Evolutionary conservation across 2,888 invertebrate species (phyloP), one percentile per base, ranked within the genome.

Genomic region (Mellilla xanthometata): DNA sequence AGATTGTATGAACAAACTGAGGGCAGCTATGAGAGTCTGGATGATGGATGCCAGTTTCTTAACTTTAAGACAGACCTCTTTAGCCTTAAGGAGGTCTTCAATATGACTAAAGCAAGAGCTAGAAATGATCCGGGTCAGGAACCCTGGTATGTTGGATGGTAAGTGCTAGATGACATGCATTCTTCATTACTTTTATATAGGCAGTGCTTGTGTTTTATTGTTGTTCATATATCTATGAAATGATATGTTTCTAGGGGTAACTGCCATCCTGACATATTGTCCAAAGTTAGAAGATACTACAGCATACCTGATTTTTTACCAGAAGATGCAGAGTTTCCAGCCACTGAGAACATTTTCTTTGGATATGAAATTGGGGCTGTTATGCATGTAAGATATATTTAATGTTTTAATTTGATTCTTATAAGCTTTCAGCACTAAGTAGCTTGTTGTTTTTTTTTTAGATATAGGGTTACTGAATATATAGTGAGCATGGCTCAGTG

Each of bases 101-200:
- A 90, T 49, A 95, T 96, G 95, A 91, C 93, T 3, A 80, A 91
- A 31, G 90, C 90, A 38, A 91, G 95, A 66, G 92, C 93, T 3
- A 82, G 75, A 15, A 92, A 93, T 78, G 83, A 90, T 24, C 87
- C 87, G 8, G 92, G 93, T 1, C 90, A 93, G 61, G 84, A 91
- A 40, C 93, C 96, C 1, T 97, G 97, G 97, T 97, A 97, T 87
- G 94, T 97, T 31, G 97, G 97, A 58, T 97, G 97, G 96, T 95
- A 86, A 90, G 93, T 88, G 46, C 33, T 30, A n/a, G n/a, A 30
- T 28, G 15, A 19, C 6, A 1, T 1, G 3, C 15, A 19, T 19
- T 5, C 3, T 15, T n/a, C n/a, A n/a, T n/a, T n/a, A n/a, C n/a
- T n/a, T n/a, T n/a, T n/a, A n/a, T n/a, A n/a, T n/a, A n/a, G n/a